Conservation (phyloP, 2,797 vertebrate genomes). For the Clarias pachynema region DNA sequence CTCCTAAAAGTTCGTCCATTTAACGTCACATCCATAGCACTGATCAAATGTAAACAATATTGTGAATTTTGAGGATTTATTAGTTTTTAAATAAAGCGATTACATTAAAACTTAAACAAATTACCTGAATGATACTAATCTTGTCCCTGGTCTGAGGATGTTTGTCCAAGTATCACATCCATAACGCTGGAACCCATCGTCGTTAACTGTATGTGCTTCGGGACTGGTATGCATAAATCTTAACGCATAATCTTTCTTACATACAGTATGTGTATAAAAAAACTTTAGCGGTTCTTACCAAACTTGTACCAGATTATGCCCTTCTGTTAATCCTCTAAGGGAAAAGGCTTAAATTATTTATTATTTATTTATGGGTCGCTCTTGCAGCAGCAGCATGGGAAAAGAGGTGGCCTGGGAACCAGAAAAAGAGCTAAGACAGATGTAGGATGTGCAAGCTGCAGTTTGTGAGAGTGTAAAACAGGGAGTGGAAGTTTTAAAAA, state of each 20-base stretch:
- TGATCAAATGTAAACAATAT: too few relatives aligned
- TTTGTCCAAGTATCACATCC: too few relatives aligned
- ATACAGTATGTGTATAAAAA: not conserved
- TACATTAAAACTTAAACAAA: too few relatives aligned
- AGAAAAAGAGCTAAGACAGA: not conserved
- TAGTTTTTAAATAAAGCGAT: too few relatives aligned
- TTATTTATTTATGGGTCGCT: constrained; percentile 15
- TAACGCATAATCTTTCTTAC: not conserved
- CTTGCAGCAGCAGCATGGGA: not conserved
- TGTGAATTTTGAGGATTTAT: too few relatives aligned
- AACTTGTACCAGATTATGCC: constrained; percentile 17
- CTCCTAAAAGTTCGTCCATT: too few relatives aligned
- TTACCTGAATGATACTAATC: too few relatives aligned
- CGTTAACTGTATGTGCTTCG: not conserved
- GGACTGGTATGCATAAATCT: not conserved
- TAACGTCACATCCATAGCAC: too few relatives aligned
- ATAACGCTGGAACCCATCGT: not conserved
- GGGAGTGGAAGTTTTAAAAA: not conserved
- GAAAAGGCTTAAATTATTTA: constrained; percentile 3
- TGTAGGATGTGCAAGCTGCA: not conserved
- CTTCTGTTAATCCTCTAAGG: constrained; percentile 21
- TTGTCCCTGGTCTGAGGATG: too few relatives aligned
- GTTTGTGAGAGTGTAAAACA: not conserved
- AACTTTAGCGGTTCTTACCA: not conserved
- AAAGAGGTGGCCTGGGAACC: not conserved